A percentile compares a stretch with the other conserved stretches of the same genome.
Conservation (phyloP, 2,888 invertebrate species). For the Alentia gelatinosa region DNA sequence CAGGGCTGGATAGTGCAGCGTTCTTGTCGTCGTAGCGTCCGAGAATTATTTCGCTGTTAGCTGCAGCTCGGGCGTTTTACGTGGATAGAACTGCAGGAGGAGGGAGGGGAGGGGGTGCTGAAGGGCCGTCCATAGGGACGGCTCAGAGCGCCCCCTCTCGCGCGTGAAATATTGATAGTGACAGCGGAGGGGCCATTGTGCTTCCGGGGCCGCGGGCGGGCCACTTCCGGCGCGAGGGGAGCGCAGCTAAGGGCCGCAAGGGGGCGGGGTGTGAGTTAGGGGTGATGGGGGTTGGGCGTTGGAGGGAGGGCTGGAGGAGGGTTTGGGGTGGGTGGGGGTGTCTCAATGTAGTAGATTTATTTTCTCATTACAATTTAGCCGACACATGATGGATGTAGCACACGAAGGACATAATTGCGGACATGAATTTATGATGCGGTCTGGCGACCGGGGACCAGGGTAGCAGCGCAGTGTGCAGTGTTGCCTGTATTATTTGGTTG, state of each 20-base stretch:
- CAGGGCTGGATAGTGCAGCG: too few relatives aligned
- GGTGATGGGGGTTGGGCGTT: too few relatives aligned
- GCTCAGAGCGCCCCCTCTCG: background rate
- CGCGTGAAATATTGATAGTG: background rate
- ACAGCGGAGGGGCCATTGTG: background rate
- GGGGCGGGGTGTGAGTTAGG: background rate
- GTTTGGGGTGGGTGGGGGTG: background rate
- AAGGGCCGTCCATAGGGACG: background rate
- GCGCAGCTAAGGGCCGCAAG: background rate
- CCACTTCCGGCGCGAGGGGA: background rate
- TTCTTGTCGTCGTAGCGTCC: too few relatives aligned
- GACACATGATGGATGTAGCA: slow-evolving; percentile 26
- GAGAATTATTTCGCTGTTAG: too few relatives aligned
- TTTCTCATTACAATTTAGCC: slow-evolving; percentile 16
- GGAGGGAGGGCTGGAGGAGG: background rate
- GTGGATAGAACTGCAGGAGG: background rate
- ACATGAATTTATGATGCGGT: slow-evolving; percentile 37
- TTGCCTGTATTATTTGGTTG: background rate
- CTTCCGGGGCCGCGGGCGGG: background rate
- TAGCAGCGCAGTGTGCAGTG: background rate
- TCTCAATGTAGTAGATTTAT: background rate
- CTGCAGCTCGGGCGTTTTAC: too few relatives aligned
- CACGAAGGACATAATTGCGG: slow-evolving; percentile 25
- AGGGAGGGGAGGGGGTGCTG: background rate
- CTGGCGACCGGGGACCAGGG: background rate